Percentiles rank a stretch among this genome's conserved stretches.
Conservation (phyloP, 1,140 invertebrate species). For the Octopus bimaculoides region DNA sequence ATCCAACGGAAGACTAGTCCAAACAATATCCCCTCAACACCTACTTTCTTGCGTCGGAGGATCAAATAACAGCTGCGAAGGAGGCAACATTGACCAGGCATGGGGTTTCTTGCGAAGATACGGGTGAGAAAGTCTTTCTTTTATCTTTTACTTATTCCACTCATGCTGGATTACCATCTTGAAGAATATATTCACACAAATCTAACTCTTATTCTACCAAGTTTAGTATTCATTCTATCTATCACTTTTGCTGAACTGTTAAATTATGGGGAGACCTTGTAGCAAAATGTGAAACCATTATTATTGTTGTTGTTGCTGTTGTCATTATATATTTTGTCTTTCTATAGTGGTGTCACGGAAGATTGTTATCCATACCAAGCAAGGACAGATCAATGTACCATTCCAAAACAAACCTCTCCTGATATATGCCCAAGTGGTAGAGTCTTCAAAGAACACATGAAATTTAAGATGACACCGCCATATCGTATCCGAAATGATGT, state of each 20-base stretch:
- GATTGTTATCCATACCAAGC: slow-evolving; percentile 78
- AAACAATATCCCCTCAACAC: slow-evolving; percentile 77
- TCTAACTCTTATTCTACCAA: too few relatives aligned
- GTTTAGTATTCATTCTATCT: too few relatives aligned
- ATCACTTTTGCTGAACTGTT: too few relatives aligned
- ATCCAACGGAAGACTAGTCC: slow-evolving; percentile 72
- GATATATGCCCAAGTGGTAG: slow-evolving; percentile 35
- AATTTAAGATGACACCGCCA: slow-evolving; percentile 78
- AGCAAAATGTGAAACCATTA: too few relatives aligned
- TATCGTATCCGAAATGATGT: slow-evolving; percentile 67
- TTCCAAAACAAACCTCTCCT: neutral
- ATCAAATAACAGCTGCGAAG: slow-evolving; percentile 75
- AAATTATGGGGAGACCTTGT: too few relatives aligned
- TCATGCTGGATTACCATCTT: too few relatives aligned
- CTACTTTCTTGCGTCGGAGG: slow-evolving; percentile 72
- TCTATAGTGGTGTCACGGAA: slow-evolving; percentile 72
- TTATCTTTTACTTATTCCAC: too few relatives aligned
- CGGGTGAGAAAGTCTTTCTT: too few relatives aligned
- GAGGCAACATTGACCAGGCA: slow-evolving; percentile 84
- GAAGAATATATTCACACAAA: too few relatives aligned
- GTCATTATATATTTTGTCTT: neutral
- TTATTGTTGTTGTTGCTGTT: too few relatives aligned
- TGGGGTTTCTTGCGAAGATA: slow-evolving; percentile 73
- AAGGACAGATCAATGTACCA: slow-evolving; percentile 43
- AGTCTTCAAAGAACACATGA: slow-evolving; percentile 29